Evolutionary conservation across 2,797 vertebrate species (phyloP).

Genomic region (Coranthus polyacanthus): DNA sequence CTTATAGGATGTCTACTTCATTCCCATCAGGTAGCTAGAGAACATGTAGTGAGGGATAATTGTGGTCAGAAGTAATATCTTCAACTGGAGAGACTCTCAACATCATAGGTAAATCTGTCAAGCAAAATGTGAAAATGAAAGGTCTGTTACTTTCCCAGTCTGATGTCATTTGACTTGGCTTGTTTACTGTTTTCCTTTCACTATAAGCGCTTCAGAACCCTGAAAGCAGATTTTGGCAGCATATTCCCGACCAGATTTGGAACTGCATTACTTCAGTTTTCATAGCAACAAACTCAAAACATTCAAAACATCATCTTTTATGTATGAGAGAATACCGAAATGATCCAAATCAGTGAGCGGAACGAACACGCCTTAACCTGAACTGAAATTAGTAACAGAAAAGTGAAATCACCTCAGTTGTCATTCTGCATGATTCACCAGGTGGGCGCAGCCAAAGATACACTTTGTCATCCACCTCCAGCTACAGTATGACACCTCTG

Average conservation of each 20-base stretch:
- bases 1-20: neutral
- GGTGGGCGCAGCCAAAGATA: neutral
- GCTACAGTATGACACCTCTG: conserved; percentile 3
- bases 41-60: conserved; percentile 2
- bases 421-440: conserved; percentile 7
- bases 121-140: conserved; percentile 3
- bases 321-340: too few relatives aligned
- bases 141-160: neutral
- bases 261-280: neutral
- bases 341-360: neutral
- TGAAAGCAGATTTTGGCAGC: neutral
- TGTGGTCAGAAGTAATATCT: conserved; percentile 3
- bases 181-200: conserved; percentile 5
- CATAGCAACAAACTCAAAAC: neutral
- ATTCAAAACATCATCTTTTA: neutral
- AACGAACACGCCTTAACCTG: neutral
- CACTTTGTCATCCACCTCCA: neutral
- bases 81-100: conserved; percentile 12
- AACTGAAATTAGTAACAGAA: too few relatives aligned
- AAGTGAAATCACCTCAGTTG: too few relatives aligned
- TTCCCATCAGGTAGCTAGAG: neutral
- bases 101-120: neutral
- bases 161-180: neutral
- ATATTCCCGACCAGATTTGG: neutral
- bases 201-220: neutral